Conservation (phyloP, 2,113 vertebrate species). For the Neodon shergylaensis region DNA sequence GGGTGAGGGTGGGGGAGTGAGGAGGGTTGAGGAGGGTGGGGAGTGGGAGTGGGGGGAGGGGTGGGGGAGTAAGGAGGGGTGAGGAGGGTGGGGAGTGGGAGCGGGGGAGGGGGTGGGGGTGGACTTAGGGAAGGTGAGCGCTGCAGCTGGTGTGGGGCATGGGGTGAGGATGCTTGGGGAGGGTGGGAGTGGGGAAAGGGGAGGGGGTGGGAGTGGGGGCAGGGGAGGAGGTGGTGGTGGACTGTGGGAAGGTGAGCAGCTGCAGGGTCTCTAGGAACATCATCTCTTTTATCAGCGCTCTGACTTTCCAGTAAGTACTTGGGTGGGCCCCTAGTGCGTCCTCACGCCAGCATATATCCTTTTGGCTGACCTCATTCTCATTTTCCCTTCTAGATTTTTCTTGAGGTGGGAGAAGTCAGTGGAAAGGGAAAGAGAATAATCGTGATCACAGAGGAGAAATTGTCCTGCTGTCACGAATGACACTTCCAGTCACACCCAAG, state of each 20-base stretch:
- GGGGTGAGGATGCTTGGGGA: too few relatives aligned
- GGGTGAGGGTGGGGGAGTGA: too few relatives aligned
- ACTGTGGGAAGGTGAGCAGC: constrained; percentile 42
- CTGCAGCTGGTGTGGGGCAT: too few relatives aligned
- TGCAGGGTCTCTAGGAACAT: rapidly evolving
- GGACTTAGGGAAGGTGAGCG: not conserved
- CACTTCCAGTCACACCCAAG: rapidly evolving
- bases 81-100: rapidly evolving
- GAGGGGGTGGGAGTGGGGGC: rapidly evolving
- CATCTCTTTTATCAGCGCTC: rapidly evolving
- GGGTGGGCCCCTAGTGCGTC: not conserved
- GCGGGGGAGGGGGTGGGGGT: not conserved
- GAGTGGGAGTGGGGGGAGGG: too few relatives aligned
- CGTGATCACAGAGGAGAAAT: not conserved
- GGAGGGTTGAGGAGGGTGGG: too few relatives aligned
- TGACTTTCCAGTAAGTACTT: rapidly evolving
- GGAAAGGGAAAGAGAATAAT: not conserved
- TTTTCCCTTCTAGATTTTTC: not conserved
- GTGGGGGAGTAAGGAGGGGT: not conserved
- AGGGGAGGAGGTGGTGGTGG: not conserved
- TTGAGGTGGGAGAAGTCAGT: not conserved
- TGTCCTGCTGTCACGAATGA: not conserved
- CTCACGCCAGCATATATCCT: not conserved
- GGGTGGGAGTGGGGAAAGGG: too few relatives aligned
- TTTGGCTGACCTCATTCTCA: not conserved